phyloP scores from a whole-genome alignment of 1,140 invertebrate species.

The Stegodyphus mimosarum region DNA sequence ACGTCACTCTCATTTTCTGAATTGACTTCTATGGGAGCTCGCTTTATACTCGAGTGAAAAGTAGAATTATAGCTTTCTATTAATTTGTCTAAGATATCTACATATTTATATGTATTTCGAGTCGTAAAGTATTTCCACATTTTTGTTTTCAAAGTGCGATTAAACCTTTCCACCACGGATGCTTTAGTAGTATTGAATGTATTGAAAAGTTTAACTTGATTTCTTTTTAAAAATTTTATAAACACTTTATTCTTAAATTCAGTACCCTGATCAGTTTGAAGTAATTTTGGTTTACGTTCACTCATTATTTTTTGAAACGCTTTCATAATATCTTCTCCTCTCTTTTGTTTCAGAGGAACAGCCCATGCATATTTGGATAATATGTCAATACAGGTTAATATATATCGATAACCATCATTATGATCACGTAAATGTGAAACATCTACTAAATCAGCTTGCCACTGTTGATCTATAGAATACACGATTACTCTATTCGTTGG shows the following conservation, averaged over 20 bases:
- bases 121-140: slow-evolving; percentile 69
- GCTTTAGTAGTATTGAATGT: slow-evolving; percentile 69
- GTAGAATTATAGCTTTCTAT: slow-evolving; percentile 69
- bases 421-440: no score
- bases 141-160: slow-evolving; percentile 69
- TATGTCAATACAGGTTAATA: slow-evolving; percentile 16
- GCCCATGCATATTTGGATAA: slow-evolving; percentile 63
- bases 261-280: slow-evolving; percentile 57
- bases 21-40: slow-evolving; percentile 66
- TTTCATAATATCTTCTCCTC: neutral
- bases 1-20: slow-evolving; percentile 11
- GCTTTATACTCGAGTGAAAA: slow-evolving; percentile 68
- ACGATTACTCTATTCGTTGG: no score
- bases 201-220: slow-evolving; percentile 68
- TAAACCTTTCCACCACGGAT: slow-evolving; percentile 69
- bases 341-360: slow-evolving; percentile 62
- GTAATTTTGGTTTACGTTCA: slow-evolving; percentile 1
- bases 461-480: no score
- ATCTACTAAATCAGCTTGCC: no score
- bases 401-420: no score
- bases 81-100: slow-evolving; percentile 66
- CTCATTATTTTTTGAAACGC: slow-evolving; percentile 58
- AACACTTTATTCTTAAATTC: slow-evolving; percentile 63
- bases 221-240: slow-evolving; percentile 64
- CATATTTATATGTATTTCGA: slow-evolving; percentile 67